Evolutionary conservation across 2,797 vertebrate genomes (phyloP), one percentile per base, ranked within the genome.

Genomic region (Sciurus carolinensis): DNA sequence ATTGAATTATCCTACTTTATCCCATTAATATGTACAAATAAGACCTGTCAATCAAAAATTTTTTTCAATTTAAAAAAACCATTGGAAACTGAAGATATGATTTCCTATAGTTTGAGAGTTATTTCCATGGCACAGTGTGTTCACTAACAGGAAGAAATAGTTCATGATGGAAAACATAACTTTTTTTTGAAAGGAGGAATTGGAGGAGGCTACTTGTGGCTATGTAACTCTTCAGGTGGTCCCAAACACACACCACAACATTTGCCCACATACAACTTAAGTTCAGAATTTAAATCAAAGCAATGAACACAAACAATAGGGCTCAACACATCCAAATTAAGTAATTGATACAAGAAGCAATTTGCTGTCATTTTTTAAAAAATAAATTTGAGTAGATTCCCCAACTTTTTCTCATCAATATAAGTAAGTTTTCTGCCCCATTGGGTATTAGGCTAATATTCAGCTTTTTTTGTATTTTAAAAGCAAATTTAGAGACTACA

Each of bases 401-500:
- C 54, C 76, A 44, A 85, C 77, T 86, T 64, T 76, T 84, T 95
- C 92, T 97, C 75, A 87, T 94, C 94, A 90, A 90, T 76, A 95
- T 87, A 97, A 39, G 39, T 39, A 39, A 80, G 81, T 93, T 96
- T 96, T 97, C 89, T 95, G 86, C 91, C 90, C 82, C 91, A 67
- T 5, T 97, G 77, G 36, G 39, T 91, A 62, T 87, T 44, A 71
- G 84, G 66, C 93, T 97, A 93, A 96, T 97, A 97, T 96, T 87
- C 67, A 96, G 87, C 76, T 84, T 89, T 88, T 88, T 96, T 90
- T 90, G 36, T 96, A 69, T 95, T 92, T 97, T 75, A 96, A 88
- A 92, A 95, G 54, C 92, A 85, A 95, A 95, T 96, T 96, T 96
- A 95, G 94, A 94, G 95, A 95, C 67, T 42, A 87, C 86, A 91